Conservation (phyloP, 1,140 invertebrate species). For the Drosophila rufa region DNA sequence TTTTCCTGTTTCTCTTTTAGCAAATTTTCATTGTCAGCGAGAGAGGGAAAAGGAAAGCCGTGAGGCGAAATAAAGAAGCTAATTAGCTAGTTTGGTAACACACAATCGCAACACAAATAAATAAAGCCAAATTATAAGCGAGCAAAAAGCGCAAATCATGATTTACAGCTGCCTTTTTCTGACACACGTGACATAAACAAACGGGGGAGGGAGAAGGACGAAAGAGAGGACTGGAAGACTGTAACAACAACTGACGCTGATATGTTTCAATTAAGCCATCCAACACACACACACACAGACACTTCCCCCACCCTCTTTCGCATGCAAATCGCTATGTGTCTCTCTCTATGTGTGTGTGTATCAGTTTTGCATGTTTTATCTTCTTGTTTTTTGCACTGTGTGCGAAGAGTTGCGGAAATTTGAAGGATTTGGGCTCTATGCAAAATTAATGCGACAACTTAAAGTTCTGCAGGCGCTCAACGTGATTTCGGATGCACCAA, state of each 20-base stretch:
- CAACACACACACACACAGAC: constrained; percentile 14
- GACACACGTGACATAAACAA: constrained; percentile 11
- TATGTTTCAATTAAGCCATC: constrained; percentile 55
- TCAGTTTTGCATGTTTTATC: constrained; percentile 41
- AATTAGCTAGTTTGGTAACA: constrained; percentile 58
- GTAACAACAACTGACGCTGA: constrained; percentile 34
- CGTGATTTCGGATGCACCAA: neutral
- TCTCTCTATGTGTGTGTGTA: neutral
- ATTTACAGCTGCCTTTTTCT: constrained; percentile 19
- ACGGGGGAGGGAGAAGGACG: neutral
- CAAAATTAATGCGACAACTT: neutral
- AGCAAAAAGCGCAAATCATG: constrained; percentile 7
- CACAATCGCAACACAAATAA: constrained; percentile 32
- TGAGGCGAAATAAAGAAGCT: constrained; percentile 45
- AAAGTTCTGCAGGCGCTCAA: neutral
- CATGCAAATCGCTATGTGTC: neutral
- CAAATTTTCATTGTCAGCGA: constrained; percentile 30
- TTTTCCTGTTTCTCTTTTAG: constrained; percentile 1
- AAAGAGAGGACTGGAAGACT: neutral
- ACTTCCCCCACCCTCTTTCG: neutral
- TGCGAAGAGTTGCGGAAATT: neutral
- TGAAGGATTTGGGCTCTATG: neutral
- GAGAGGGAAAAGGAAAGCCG: constrained; percentile 1
- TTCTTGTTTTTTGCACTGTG: constrained; percentile 19
- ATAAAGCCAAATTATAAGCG: neutral